These are phyloP conservation scores for Vanacampus margaritifer DNA, from an alignment of 2,113 vertebrate species.

Conservation along the genomic window DNA sequence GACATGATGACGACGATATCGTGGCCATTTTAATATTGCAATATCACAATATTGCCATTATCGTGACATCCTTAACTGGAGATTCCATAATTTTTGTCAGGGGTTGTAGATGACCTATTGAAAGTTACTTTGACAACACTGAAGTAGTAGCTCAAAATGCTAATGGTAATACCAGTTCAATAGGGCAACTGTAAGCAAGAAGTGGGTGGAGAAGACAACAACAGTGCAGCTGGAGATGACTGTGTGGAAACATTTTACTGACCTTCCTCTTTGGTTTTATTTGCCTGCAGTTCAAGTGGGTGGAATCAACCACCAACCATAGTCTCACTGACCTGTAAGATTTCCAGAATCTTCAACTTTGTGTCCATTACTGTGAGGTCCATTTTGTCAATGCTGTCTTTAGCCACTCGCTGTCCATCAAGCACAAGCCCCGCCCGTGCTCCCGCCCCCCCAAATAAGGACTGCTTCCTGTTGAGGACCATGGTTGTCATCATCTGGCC, in stretches of 20 bases:
- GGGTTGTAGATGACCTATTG: background rate
- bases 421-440: conserved; percentile 54
- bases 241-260: background rate
- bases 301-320: background rate
- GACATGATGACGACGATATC: no score
- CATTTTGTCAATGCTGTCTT: conserved; percentile 83
- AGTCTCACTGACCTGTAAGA: conserved; percentile 81
- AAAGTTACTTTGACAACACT: background rate
- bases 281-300: background rate
- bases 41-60: no score
- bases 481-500: conserved; percentile 99
- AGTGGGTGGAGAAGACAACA: background rate
- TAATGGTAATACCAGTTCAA: background rate
- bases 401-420: conserved; percentile 73
- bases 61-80: no score
- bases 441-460: conserved; percentile 75
- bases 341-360: conserved; percentile 95
- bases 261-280: background rate
- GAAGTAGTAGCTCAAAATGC: background rate
- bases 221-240: background rate
- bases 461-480: conserved; percentile 92
- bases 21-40: no score
- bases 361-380: conserved; percentile 98
- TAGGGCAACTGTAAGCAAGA: background rate
- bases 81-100: no score